Evolutionary conservation across 1,140 invertebrate genomes (phyloP).

Genomic region (Drosophila aff.): DNA sequence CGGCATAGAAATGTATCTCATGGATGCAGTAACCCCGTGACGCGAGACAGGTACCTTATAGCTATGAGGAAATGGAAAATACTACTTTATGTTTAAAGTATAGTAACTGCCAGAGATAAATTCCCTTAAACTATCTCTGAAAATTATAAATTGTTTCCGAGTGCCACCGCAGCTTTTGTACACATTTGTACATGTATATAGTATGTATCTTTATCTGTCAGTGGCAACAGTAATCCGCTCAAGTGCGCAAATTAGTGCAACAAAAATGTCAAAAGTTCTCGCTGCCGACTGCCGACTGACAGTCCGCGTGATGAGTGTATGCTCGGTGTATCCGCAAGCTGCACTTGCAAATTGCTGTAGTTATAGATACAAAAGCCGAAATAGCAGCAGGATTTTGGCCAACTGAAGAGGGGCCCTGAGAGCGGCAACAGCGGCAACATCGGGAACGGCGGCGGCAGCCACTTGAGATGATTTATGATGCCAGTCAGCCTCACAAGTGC

Average conservation of each 20-base stretch:
- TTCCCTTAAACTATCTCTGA: not conserved
- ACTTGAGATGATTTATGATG: conserved; percentile 83
- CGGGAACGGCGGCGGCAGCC: conserved; percentile 30
- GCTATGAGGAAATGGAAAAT: not conserved
- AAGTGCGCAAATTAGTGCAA: conserved; percentile 75
- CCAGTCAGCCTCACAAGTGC: conserved; percentile 67
- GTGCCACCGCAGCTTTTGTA: not conserved
- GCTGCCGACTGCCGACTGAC: conserved; percentile 32
- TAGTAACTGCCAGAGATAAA: too few species aligned
- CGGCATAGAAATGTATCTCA: conserved; percentile 57
- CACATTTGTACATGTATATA: not conserved
- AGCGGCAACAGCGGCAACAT: not conserved
- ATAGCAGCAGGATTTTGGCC: conserved; percentile 54
- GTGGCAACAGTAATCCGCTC: conserved; percentile 42
- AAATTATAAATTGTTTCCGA: conserved; percentile 23
- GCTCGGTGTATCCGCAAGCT: conserved; percentile 51
- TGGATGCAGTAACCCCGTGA: conserved; percentile 43
- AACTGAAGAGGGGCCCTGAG: not conserved
- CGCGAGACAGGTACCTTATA: conserved; percentile 4
- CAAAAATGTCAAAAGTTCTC: conserved; percentile 64
- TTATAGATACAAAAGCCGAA: conserved; percentile 69
- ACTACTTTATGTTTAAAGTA: not conserved
- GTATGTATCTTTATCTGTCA: conserved; percentile 7
- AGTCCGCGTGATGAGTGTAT: conserved; percentile 34
- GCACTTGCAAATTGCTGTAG: conserved; percentile 79